Conservation (phyloP, 2,888 invertebrate genomes). For the Stegana nigrithorax region DNA sequence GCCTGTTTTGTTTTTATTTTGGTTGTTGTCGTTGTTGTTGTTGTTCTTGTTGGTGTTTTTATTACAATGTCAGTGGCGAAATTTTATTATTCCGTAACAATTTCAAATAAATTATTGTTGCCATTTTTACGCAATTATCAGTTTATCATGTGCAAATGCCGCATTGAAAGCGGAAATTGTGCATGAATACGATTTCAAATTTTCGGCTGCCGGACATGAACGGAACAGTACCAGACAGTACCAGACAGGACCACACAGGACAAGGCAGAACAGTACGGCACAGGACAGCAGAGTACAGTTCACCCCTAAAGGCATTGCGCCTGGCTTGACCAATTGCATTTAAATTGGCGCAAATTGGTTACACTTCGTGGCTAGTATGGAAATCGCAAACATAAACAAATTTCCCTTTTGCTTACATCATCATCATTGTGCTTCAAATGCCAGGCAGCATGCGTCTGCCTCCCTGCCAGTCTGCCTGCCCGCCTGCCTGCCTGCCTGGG, state of each 20-base stretch:
- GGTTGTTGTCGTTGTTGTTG: too few relatives aligned
- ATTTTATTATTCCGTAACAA: constrained; percentile 27
- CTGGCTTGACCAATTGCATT: constrained; percentile 32
- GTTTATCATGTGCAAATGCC: constrained; percentile 33
- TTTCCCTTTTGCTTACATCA: constrained; percentile 1
- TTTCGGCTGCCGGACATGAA: too few relatives aligned
- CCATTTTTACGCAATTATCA: constrained; percentile 33
- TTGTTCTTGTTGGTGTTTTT: constrained; percentile 13
- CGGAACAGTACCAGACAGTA: too few relatives aligned
- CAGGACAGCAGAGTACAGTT: too few relatives aligned
- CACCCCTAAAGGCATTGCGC: constrained; percentile 34
- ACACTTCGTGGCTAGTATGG: constrained; percentile 42
- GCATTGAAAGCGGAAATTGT: background rate
- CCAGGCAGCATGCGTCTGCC: too few relatives aligned
- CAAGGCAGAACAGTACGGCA: too few relatives aligned
- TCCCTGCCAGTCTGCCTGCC: background rate
- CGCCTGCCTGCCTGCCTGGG: too few relatives aligned
- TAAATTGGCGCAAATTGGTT: constrained; percentile 13
- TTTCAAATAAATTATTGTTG: constrained; percentile 9
- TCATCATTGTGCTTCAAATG: too few relatives aligned
- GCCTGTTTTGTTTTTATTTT: too few relatives aligned
- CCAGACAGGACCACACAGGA: too few relatives aligned
- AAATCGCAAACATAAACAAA: constrained; percentile 40
- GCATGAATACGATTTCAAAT: background rate
- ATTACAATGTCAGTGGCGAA: constrained; percentile 28